These are phyloP conservation scores for Clostera curtula DNA, from an alignment of 2,888 invertebrate genomes.

Conservation along the genomic window DNA sequence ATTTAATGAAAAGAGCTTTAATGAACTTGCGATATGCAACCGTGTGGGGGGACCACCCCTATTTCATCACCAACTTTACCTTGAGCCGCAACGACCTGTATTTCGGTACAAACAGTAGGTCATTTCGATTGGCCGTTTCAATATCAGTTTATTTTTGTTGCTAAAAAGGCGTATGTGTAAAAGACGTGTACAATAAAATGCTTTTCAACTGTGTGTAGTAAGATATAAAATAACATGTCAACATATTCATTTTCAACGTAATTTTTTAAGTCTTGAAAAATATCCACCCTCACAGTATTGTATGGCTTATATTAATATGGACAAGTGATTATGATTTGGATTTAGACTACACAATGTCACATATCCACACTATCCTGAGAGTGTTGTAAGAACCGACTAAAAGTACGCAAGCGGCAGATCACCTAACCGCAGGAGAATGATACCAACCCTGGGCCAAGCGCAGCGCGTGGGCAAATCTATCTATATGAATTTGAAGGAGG, in stretches of 20 bases:
- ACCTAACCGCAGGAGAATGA: no score
- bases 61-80: conserved; percentile 15
- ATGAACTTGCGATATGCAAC: conserved; percentile 43
- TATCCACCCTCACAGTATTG: conserved; percentile 1
- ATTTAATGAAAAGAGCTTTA: conserved; percentile 51
- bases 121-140: conserved; percentile 18
- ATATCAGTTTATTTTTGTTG: conserved; percentile 13
- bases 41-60: conserved; percentile 32
- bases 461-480: no score
- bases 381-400: no score
- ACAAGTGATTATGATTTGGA: conserved; percentile 2
- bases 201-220: not conserved
- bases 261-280: conserved; percentile 4
- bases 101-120: conserved; percentile 10
- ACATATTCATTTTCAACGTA: not conserved
- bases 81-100: conserved; percentile 14
- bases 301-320: conserved; percentile 2
- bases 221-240: conserved; percentile 1
- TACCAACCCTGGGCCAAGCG: no score
- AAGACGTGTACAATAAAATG: conserved; percentile 1
- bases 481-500: no score
- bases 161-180: conserved; percentile 1
- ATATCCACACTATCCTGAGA: no score
- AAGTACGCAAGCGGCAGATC: no score
- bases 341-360: no score